Conservation (phyloP, 2,113 vertebrate species). For the Pomatostomus ruficeps region DNA sequence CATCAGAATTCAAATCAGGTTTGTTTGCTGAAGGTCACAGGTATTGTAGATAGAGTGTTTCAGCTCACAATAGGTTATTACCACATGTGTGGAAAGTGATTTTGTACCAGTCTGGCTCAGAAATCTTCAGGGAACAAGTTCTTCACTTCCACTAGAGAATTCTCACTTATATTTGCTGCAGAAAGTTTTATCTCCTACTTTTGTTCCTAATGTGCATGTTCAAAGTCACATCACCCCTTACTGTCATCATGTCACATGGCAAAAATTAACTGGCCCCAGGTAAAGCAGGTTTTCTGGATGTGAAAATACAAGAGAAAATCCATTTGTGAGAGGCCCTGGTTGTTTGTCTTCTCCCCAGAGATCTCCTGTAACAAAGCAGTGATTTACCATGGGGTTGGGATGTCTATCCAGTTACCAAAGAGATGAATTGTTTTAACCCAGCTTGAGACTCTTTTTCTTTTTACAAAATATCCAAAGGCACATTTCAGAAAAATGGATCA, state of each 20-base stretch:
- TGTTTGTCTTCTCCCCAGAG: background rate
- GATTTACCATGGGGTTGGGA: background rate
- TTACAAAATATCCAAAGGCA: background rate
- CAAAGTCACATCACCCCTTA: background rate
- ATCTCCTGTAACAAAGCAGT: background rate
- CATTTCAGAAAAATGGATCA: background rate
- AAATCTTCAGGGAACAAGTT: background rate
- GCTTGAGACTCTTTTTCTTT: background rate
- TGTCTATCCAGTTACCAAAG: background rate
- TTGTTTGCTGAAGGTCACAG: background rate
- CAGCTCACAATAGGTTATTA: background rate
- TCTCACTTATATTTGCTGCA: background rate
- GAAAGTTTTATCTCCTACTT: background rate
- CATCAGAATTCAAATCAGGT: background rate
- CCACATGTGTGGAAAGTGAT: background rate
- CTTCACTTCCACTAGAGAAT: background rate
- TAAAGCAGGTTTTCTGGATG: background rate
- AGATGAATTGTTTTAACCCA: background rate
- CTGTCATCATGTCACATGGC: too few relatives aligned
- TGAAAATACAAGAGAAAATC: background rate
- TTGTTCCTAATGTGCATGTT: background rate
- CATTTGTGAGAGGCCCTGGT: background rate
- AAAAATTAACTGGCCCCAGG: background rate
- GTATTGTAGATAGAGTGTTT: accelerated
- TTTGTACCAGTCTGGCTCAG: background rate